Evolutionary conservation across 2,113 vertebrate genomes (phyloP).

Genomic region (Antechinus stuartii): DNA sequence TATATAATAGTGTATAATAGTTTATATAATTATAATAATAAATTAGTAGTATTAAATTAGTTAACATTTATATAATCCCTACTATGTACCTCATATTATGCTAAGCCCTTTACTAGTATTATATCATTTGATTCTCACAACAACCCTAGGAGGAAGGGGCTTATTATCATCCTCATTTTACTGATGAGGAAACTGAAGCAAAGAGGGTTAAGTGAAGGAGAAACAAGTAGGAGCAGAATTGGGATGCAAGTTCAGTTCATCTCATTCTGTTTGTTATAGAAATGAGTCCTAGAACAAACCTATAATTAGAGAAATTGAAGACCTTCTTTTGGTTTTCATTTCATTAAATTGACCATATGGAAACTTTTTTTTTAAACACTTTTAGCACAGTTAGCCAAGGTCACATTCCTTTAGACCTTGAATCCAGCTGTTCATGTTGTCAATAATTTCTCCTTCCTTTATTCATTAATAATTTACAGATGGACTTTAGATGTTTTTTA

Average conservation of each 20-base stretch:
- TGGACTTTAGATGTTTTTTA: constrained; percentile 49
- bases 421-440: constrained; percentile 33
- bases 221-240: neutral
- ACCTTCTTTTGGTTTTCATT: constrained; percentile 25
- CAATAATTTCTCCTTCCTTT: constrained; percentile 17
- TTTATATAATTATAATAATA: neutral
- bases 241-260: neutral
- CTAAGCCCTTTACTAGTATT: neutral
- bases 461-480: constrained; percentile 42
- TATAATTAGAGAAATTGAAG: neutral
- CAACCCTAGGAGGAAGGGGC: neutral
- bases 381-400: constrained; percentile 1
- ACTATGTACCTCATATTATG: neutral
- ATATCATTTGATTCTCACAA: neutral
- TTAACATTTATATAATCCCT: too few species aligned
- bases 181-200: neutral
- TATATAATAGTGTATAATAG: too few species aligned
- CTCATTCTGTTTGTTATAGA: neutral
- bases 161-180: neutral
- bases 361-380: constrained; percentile 1
- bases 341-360: constrained; percentile 12
- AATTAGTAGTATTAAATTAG: neutral
- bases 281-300: neutral
- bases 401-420: constrained; percentile 13
- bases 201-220: neutral